Base-by-base conservation (phyloP, 2,797 vertebrate species). In the Gadopsis marmoratus region DNA sequence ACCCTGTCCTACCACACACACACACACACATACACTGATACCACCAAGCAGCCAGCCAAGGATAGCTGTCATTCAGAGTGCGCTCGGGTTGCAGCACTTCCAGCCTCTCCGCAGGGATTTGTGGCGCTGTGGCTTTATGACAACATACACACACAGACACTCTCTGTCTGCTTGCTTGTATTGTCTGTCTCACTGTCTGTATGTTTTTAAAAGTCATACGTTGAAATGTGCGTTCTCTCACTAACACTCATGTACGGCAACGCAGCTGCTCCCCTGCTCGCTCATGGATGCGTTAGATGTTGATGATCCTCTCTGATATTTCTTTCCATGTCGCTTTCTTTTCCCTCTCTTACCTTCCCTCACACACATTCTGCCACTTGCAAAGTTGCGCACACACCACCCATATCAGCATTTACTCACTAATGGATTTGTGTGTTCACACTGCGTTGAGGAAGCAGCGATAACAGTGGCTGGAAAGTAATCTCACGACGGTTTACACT, bases 371-470 rank as follows among this genome's bases (percentile, higher is more conserved):
- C 71, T 14, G 53, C 47, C 54, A 61, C 76, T 85, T 50, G 59
- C 61, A 70, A 55, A 70, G 56, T 47, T 62, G 37, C 33, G 66
- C 67, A 58, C 54, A 67, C 62, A 60, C 59, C 50, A 17, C 63
- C 78, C 66, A 48, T 82, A 77, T 88, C 73, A 61, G 65, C 45
- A 29, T 88, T 83, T 68, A 69, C 70, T 65, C 78, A 68, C 87
- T 92, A 90, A 92, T 91, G 82, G 79, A 86, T 84, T 54, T 71
- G 68, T 84, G 78, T 89, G 88, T 93, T 91, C 91, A 83, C 82
- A 76, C 81, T 78, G 68, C 71, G 78, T 81, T 71, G 70, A 81
- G 74, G 78, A 85, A 74, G 83, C 69, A 70, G 83, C 80, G 89
- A 86, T 94, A 89, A 91, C 84, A 73, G 76, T 48, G 79, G 78